These are phyloP conservation scores for Drosophila saltans DNA, from an alignment of 1,140 invertebrate genomes.

Conservation along the genomic window DNA sequence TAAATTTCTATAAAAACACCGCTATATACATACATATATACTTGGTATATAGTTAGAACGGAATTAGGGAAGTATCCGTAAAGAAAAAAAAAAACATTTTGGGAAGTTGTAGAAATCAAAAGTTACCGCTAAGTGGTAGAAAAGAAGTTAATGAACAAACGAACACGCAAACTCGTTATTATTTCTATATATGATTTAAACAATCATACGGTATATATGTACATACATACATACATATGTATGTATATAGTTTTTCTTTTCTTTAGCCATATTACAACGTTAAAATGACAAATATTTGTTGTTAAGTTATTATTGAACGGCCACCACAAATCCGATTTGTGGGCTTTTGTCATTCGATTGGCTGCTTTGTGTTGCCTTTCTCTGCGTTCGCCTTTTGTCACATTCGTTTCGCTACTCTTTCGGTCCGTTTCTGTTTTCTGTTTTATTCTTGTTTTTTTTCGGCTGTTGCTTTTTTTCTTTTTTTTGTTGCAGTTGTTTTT, in stretches of 20 bases:
- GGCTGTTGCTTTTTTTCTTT: constrained; percentile 4
- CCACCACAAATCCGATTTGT: constrained; percentile 74
- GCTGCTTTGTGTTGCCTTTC: constrained; percentile 68
- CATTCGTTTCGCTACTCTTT: constrained; percentile 77
- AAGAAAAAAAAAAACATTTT: not conserved
- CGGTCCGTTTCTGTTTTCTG: constrained; percentile 53
- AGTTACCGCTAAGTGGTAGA: constrained; percentile 53
- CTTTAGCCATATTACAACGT: constrained; percentile 61
- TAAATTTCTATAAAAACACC: constrained; percentile 30
- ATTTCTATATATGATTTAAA: constrained; percentile 36
- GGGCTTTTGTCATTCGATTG: constrained; percentile 77
- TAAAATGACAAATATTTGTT: constrained; percentile 76
- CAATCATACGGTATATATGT: not conserved
- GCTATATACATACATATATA: constrained; percentile 29
- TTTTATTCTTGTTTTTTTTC: constrained; percentile 25
- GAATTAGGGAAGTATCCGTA: constrained; percentile 1
- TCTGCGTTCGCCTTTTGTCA: constrained; percentile 63
- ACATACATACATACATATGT: not conserved
- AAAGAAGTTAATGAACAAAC: constrained; percentile 9
- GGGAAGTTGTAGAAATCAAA: constrained; percentile 64
- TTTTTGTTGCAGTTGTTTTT: constrained; percentile 28
- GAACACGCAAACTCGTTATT: constrained; percentile 34
- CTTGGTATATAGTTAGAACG: constrained; percentile 37
- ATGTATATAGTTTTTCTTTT: constrained; percentile 28
- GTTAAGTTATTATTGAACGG: constrained; percentile 73